Base-by-base conservation (phyloP, 2,888 invertebrate genomes). In the Acholoe squamosa region DNA sequence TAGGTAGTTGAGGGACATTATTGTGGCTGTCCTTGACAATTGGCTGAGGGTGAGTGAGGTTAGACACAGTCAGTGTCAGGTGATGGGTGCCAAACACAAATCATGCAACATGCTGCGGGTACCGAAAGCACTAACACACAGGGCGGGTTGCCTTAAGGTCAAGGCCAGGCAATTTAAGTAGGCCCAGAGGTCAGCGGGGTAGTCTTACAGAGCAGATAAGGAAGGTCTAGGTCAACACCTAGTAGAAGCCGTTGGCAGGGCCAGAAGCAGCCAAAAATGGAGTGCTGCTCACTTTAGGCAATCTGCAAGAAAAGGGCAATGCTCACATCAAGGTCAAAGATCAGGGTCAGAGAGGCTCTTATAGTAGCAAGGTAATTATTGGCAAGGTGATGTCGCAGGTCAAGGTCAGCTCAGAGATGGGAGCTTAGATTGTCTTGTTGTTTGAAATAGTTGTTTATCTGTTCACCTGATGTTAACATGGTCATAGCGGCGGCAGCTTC, bases 221-320 rank as follows among this genome's bases (percentile, higher is more conserved):
- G 76, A 31, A 34, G 80, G 80, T 80, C 80, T 80, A 80, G 76
- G 31, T 28, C 16, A 31, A 84, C 84, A 7, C 43, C 34, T 43
- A 84, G 34, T 43, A 84, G 86, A 86, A 86, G 54, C 54, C 54
- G 86, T 86, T 86, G 14, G 56, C 54, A 54, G 14, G 54, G 86
- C 86, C 86, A 86, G 86, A 54, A 86, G 86, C 54, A 54, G 86
- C 28, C 56, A 86, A 86, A 86, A 86, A 86, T 86, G 86, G 54
- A 25, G 52, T 19, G n/a, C 31, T 86, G 86, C 54, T 86, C 86
- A 86, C 86, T 86, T 86, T 86, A 28, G 86, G 86, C 86, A 86
- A 86, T 54, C 86, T 86, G 86, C 25, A 86, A 86, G 86, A 86
- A 56, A 86, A 86, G 52, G 86, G 52, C 86, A 84, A 84, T 22